Percentiles rank a stretch among this genome's conserved stretches.
These are phyloP conservation scores for Macroramphosus scolopax DNA, from an alignment of 2,797 vertebrate genomes.

Conservation along the genomic window DNA sequence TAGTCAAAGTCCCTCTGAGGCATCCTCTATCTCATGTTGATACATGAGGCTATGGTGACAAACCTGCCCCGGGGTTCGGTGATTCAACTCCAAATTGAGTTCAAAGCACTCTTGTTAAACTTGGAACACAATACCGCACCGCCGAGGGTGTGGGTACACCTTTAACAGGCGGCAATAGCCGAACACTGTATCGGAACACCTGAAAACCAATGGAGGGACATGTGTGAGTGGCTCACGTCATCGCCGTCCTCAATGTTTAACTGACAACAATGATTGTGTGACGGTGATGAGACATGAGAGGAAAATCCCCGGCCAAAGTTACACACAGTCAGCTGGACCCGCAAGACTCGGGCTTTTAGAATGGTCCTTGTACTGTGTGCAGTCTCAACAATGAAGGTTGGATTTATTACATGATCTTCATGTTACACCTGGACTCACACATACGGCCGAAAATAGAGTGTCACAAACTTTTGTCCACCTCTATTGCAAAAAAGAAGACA, in stretches of 20 bases:
- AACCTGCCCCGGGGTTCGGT: conserved; percentile 72
- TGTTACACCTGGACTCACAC: no score
- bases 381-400: no score
- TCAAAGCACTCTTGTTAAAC: conserved; percentile 82
- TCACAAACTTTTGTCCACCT: no score
- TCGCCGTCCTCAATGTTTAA: conserved; percentile 45
- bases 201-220: conserved; percentile 53
- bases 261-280: conserved; percentile 33
- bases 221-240: conserved; percentile 46
- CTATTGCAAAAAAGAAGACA: no score
- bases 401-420: no score
- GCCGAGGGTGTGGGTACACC: conserved; percentile 61
- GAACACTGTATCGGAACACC: conserved; percentile 47
- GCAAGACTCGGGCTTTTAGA: no score
- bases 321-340: no score
- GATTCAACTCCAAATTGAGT: conserved; percentile 77
- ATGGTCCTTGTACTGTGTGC: no score
- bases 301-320: conserved; percentile 32
- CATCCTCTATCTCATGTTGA: conserved; percentile 76
- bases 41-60: conserved; percentile 77
- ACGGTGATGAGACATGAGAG: conserved; percentile 26
- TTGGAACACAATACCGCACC: conserved; percentile 73
- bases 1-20: conserved; percentile 82
- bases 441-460: no score
- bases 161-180: conserved; percentile 47